Percentiles rank a stretch among this genome's conserved stretches.
These are phyloP conservation scores for Oreochromis grahami DNA, from an alignment of 2,797 vertebrate species.

Conservation along the genomic window DNA sequence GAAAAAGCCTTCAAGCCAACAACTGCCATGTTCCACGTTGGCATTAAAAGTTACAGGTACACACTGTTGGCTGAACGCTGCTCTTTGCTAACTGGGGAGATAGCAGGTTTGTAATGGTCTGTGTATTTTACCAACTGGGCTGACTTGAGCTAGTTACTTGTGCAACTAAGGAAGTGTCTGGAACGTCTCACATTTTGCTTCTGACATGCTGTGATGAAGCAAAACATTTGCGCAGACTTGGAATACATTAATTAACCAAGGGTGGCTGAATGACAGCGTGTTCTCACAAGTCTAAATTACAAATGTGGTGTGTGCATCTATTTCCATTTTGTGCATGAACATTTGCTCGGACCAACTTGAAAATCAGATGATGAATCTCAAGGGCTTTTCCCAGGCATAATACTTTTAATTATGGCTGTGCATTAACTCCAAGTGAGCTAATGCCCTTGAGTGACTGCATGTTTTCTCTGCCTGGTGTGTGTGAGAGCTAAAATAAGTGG, in stretches of 20 bases:
- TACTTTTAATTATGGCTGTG: background rate
- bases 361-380: background rate
- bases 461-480: background rate
- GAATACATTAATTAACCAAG: background rate
- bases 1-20: background rate
- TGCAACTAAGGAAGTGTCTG: background rate
- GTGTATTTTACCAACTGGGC: background rate
- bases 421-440: background rate
- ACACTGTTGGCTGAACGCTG: background rate
- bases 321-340: background rate
- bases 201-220: background rate
- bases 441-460: background rate
- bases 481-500: constrained; percentile 12
- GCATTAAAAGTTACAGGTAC: background rate
- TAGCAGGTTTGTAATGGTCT: background rate
- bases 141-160: background rate
- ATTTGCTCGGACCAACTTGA: background rate
- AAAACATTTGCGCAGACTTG: background rate
- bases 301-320: background rate
- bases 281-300: background rate
- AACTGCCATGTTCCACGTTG: background rate
- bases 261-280: background rate
- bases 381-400: background rate
- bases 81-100: background rate
- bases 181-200: background rate